These are phyloP conservation scores for Ornithorhynchus anatinus DNA, from an alignment of 2,113 vertebrate species.

Conservation along the genomic window DNA sequence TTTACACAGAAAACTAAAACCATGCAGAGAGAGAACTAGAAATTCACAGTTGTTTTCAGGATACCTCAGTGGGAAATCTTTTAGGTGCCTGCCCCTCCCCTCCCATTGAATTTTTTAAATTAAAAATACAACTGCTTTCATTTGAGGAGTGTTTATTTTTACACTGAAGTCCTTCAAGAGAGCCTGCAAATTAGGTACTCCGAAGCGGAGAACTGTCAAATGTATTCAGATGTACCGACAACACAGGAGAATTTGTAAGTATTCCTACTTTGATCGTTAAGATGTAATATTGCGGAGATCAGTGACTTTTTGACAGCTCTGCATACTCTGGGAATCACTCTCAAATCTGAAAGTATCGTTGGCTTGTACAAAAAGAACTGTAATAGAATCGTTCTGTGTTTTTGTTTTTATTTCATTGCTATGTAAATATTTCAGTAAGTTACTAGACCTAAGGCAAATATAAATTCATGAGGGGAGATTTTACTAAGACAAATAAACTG, in stretches of 20 bases:
- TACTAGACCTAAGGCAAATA: constrained; percentile 62
- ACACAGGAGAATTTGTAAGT: constrained; percentile 49
- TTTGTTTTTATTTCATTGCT: constrained; percentile 64
- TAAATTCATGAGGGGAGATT: constrained; percentile 58
- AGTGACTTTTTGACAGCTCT: constrained; percentile 47
- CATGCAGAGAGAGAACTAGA: constrained; percentile 28
- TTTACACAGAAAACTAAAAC: constrained; percentile 24
- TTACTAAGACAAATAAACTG: constrained; percentile 67
- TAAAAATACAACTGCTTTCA: constrained; percentile 33
- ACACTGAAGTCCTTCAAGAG: constrained; percentile 31
- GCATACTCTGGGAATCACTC: constrained; percentile 54
- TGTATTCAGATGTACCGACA: constrained; percentile 16
- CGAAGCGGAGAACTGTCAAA: constrained; percentile 50
- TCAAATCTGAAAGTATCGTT: constrained; percentile 57
- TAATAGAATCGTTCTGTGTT: constrained; percentile 44
- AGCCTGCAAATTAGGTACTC: too few species aligned
- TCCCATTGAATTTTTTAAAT: too few species aligned
- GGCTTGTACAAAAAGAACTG: constrained; percentile 66
- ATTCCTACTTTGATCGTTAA: constrained; percentile 52
- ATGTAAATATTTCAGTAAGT: constrained; percentile 71
- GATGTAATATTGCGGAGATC: constrained; percentile 40
- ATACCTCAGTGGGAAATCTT: constrained; percentile 24
- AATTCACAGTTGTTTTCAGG: constrained; percentile 28
- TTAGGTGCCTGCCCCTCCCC: too few species aligned
- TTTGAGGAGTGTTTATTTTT: constrained; percentile 19